phyloP scores from a whole-genome alignment of 1,140 invertebrate genomes.

The Diorhabda sublineata region DNA sequence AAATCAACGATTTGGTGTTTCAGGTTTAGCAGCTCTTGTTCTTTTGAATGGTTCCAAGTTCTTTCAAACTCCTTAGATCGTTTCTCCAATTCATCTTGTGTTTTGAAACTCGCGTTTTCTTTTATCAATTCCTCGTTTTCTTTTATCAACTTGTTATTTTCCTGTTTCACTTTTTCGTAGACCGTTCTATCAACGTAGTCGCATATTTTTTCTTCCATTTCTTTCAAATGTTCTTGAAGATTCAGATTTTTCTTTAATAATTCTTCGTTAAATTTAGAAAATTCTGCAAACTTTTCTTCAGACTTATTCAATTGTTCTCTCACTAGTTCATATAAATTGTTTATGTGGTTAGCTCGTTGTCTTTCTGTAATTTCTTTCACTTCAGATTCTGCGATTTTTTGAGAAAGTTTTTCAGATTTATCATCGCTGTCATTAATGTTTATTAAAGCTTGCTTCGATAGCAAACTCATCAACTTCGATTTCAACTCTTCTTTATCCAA shows the following conservation, averaged over 20 bases:
- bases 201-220: conserved; percentile 37
- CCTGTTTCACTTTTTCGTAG: conserved; percentile 24
- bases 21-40: conserved; percentile 58
- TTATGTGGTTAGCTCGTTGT: conserved; percentile 47
- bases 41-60: conserved; percentile 38
- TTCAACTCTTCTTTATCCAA: conserved; percentile 42
- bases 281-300: conserved; percentile 42
- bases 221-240: conserved; percentile 45
- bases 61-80: background rate
- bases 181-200: conserved; percentile 29
- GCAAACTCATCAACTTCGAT: conserved; percentile 24
- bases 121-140: conserved; percentile 32
- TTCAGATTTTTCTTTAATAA: conserved; percentile 46
- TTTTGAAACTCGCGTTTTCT: conserved; percentile 41
- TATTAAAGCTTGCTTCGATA: conserved; percentile 20
- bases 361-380: conserved; percentile 43
- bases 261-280: conserved; percentile 43
- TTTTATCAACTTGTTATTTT: conserved; percentile 30
- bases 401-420: conserved; percentile 25
- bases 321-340: conserved; percentile 47
- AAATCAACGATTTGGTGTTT: conserved; percentile 63
- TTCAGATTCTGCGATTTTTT: conserved; percentile 34
- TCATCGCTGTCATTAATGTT: conserved; percentile 19
- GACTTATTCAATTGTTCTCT: conserved; percentile 47
- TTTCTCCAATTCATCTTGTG: conserved; percentile 30